Percentiles rank a stretch among this genome's conserved stretches.
These are phyloP conservation scores for Hypselothyrea guttata DNA, from an alignment of 2,888 invertebrate species.

Conservation along the genomic window DNA sequence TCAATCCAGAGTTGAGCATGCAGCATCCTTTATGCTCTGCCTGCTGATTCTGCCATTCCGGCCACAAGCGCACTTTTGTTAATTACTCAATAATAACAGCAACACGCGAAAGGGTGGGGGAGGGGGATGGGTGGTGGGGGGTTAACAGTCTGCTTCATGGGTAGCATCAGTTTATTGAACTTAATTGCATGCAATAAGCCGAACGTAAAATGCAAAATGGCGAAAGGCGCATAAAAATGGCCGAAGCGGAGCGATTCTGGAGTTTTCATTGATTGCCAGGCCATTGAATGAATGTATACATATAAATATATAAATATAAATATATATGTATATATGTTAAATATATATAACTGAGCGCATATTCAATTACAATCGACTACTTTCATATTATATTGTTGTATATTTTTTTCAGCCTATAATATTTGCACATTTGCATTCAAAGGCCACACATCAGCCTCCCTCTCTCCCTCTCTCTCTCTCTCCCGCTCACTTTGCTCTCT, in stretches of 20 bases:
- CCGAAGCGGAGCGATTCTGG: conserved; percentile 9
- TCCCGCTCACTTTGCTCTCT: too few relatives aligned
- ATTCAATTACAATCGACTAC: conserved; percentile 16
- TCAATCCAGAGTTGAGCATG: conserved; percentile 5
- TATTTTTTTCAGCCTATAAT: background rate
- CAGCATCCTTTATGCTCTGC: conserved; percentile 9
- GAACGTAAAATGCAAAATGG: conserved; percentile 39
- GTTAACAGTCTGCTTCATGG: too few relatives aligned
- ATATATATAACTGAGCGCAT: conserved; percentile 1
- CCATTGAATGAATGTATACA: conserved; percentile 12
- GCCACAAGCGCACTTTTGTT: conserved; percentile 70
- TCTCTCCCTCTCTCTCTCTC: too few relatives aligned
- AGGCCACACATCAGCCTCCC: conserved; percentile 1
- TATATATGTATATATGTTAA: too few relatives aligned
- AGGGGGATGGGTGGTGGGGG: too few relatives aligned
- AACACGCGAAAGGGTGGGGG: conserved; percentile 8
- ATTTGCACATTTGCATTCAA: conserved; percentile 20
- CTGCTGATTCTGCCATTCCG: conserved; percentile 19
- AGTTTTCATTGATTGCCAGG: conserved; percentile 41
- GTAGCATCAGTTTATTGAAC: conserved; percentile 67
- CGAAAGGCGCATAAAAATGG: conserved; percentile 25
- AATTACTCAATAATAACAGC: conserved; percentile 68
- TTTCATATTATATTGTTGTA: conserved; percentile 8
- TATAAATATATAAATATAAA: background rate
- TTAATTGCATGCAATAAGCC: conserved; percentile 77